A percentile compares a stretch with the other conserved stretches of the same genome.
phyloP scores from a whole-genome alignment of 2,888 invertebrate genomes.

The Seladonia tumulorum region DNA sequence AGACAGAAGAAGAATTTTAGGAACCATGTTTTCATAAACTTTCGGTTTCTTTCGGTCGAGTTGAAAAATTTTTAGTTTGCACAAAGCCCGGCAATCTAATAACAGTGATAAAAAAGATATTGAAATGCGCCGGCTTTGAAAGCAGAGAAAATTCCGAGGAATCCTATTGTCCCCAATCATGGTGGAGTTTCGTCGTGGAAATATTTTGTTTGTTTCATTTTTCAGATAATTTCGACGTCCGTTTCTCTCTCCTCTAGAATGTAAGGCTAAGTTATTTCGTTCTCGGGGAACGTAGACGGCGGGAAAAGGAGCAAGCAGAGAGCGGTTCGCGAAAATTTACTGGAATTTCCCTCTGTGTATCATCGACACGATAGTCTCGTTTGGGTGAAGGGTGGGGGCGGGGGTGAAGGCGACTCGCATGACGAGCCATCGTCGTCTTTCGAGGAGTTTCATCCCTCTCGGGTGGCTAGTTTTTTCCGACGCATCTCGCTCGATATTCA shows the following conservation, averaged over 20 bases:
- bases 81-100: too few relatives aligned
- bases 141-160: not conserved
- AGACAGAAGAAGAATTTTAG: too few relatives aligned
- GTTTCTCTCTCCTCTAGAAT: not conserved
- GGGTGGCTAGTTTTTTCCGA: constrained; percentile 28
- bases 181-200: too few relatives aligned
- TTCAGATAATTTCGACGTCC: not conserved
- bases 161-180: not conserved
- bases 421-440: constrained; percentile 31
- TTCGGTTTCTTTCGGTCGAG: too few relatives aligned
- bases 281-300: not conserved
- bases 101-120: too few relatives aligned
- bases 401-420: constrained; percentile 15
- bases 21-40: too few relatives aligned
- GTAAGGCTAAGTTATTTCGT: not conserved
- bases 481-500: constrained; percentile 50
- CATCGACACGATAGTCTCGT: constrained; percentile 14
- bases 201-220: not conserved
- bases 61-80: too few relatives aligned
- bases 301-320: not conserved
- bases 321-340: not conserved
- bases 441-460: constrained; percentile 19
- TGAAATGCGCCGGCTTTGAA: too few relatives aligned
- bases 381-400: not conserved
- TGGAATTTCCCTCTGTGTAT: constrained; percentile 1